Evolutionary conservation across 1,140 invertebrate genomes (phyloP).

Genomic region (Atopsyche davidsoni): DNA sequence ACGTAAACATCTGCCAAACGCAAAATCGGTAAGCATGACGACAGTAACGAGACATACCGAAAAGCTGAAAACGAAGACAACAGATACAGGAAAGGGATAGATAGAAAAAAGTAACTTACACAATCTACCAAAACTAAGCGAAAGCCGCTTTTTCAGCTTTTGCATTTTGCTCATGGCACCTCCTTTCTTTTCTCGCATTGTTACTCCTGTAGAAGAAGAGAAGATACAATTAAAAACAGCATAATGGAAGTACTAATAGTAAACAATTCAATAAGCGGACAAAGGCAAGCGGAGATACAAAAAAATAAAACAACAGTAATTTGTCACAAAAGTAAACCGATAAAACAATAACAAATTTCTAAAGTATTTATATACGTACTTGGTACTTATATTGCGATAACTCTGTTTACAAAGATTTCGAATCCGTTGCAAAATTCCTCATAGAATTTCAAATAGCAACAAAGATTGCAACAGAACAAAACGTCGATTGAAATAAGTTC

Average conservation of each 20-base stretch:
- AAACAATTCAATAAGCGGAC: not conserved
- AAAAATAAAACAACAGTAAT: no score
- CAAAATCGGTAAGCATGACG: no score
- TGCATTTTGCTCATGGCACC: constrained; percentile 81
- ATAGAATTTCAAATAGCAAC: no score
- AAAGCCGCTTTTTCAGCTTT: constrained; percentile 84
- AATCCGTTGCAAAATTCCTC: no score
- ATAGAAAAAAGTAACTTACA: constrained; percentile 62
- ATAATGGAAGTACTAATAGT: not conserved
- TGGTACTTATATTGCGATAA: no score
- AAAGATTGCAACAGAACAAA: no score
- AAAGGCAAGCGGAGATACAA: not conserved
- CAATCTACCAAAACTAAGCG: constrained; percentile 85
- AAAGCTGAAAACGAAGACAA: not conserved
- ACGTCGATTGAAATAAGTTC: no score
- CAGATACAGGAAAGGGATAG: constrained; percentile 12
- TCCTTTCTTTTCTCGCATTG: constrained; percentile 85
- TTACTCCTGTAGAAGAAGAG: constrained; percentile 64
- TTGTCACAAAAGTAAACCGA: no score
- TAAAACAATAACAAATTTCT: no score
- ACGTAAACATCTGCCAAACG: no score
- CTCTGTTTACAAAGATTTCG: no score
- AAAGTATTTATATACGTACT: no score
- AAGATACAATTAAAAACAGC: constrained; percentile 29
- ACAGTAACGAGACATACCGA: not conserved